These are phyloP conservation scores for Mimas tiliae DNA, from an alignment of 2,888 invertebrate species.

Conservation along the genomic window DNA sequence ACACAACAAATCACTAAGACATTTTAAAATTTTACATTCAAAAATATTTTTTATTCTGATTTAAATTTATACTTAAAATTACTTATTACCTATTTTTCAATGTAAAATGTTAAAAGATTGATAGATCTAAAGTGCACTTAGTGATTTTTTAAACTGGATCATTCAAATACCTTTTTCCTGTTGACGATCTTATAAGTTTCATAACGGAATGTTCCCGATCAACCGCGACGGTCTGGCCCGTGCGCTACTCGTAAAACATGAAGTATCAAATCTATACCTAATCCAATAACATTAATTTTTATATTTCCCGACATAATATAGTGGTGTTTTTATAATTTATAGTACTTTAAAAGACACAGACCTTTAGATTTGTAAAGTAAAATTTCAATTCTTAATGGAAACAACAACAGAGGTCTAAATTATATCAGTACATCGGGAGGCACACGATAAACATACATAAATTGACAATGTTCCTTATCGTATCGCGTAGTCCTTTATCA, in stretches of 20 bases:
- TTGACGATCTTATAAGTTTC: not conserved
- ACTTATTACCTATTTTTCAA: no score
- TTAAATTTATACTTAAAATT: no score
- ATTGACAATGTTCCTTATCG: constrained; percentile 35
- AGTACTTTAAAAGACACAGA: constrained; percentile 20
- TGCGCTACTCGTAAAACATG: constrained; percentile 33
- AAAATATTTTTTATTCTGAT: no score
- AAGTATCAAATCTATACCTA: constrained; percentile 36
- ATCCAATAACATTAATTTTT: constrained; percentile 35
- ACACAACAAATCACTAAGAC: no score
- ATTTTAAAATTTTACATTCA: no score
- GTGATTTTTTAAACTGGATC: not conserved
- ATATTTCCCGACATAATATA: constrained; percentile 20
- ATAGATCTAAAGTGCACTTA: no score
- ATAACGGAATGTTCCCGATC: not conserved
- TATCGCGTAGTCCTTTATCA: constrained; percentile 14
- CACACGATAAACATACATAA: constrained; percentile 34
- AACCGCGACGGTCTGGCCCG: not conserved
- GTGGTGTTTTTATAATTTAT: not conserved
- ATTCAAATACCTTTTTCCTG: not conserved
- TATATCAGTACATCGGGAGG: constrained; percentile 23
- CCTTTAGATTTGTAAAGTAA: not conserved
- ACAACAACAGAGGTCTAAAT: not conserved
- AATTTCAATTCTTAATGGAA: constrained; percentile 1
- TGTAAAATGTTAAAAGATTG: no score